Conservation (phyloP, 2,888 invertebrate genomes). For the Latrodectus hesperus region DNA sequence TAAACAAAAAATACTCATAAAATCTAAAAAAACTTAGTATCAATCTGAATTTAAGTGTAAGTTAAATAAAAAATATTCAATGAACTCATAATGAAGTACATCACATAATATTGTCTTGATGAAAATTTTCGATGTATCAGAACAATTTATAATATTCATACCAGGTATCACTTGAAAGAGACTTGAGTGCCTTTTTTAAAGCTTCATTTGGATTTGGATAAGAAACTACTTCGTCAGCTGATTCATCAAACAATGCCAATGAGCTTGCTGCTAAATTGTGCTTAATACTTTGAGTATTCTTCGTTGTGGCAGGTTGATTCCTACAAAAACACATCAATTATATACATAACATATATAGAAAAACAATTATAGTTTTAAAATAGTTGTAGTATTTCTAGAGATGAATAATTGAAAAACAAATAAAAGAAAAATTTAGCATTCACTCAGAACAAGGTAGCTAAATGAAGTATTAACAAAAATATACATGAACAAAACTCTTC, state of each 20-base stretch:
- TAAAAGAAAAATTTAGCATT: too few species aligned
- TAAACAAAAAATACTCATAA: too few species aligned
- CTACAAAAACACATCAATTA: constrained; percentile 11
- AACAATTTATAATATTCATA: constrained; percentile 67
- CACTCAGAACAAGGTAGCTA: too few species aligned
- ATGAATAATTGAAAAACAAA: background rate
- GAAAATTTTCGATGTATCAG: too few species aligned
- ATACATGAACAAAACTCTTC: too few species aligned
- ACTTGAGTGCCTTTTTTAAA: constrained; percentile 78
- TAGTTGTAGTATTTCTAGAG: background rate
- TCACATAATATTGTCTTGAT: too few species aligned
- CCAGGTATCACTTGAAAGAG: constrained; percentile 75
- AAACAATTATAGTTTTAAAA: background rate
- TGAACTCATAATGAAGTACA: too few species aligned
- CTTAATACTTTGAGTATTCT: constrained; percentile 51
- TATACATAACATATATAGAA: background rate
- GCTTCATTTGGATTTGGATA: constrained; percentile 80
- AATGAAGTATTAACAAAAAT: too few species aligned
- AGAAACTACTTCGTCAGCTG: constrained; percentile 30
- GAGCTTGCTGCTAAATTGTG: constrained; percentile 65
- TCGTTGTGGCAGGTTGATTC: background rate
- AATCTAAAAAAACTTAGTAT: too few species aligned
- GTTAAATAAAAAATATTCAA: too few species aligned
- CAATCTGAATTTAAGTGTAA: too few species aligned
- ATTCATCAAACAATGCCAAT: constrained; percentile 63